Evolutionary conservation across 1,140 invertebrate species (phyloP).

Genomic region (Battus philenor): DNA sequence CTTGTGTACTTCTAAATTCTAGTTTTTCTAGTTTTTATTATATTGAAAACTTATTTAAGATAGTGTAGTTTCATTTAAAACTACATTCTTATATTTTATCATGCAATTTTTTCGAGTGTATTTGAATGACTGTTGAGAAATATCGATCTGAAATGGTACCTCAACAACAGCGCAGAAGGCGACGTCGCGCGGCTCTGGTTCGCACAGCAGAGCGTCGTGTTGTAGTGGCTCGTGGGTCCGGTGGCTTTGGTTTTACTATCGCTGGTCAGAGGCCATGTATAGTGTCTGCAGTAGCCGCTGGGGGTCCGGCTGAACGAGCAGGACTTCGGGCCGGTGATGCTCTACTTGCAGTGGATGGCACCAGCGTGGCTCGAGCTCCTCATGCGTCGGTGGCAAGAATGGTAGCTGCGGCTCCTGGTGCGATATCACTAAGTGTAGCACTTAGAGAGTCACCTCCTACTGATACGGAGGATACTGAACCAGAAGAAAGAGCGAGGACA

Average conservation of each 20-base stretch:
- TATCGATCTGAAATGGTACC: slow-evolving; percentile 52
- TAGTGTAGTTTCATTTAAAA: slow-evolving; percentile 1
- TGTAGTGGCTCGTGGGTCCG: slow-evolving; percentile 88
- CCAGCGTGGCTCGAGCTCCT: slow-evolving; percentile 90
- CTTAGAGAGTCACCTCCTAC: slow-evolving; percentile 56
- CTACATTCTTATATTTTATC: not conserved
- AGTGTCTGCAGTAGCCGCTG: slow-evolving; percentile 56
- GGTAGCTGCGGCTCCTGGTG: slow-evolving; percentile 88
- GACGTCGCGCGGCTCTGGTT: slow-evolving; percentile 87
- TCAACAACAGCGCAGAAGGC: slow-evolving; percentile 84
- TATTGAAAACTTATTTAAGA: slow-evolving; percentile 11
- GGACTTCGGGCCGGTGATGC: slow-evolving; percentile 94
- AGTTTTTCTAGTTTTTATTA: slow-evolving; percentile 63
- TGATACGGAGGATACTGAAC: slow-evolving; percentile 63
- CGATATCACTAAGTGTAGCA: slow-evolving; percentile 74
- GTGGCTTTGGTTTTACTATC: slow-evolving; percentile 76
- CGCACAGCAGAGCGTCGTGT: slow-evolving; percentile 83
- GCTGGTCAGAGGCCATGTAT: slow-evolving; percentile 64
- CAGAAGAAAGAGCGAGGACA: slow-evolving; percentile 55
- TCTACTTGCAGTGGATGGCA: slow-evolving; percentile 92
- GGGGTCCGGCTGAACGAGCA: slow-evolving; percentile 77
- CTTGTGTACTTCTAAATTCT: slow-evolving; percentile 45
- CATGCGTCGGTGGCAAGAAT: slow-evolving; percentile 95
- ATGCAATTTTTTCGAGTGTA: slow-evolving; percentile 6
- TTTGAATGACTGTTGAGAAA: slow-evolving; percentile 14